Conservation (phyloP, 2,888 invertebrate genomes). For the Geotrupes spiniger region DNA sequence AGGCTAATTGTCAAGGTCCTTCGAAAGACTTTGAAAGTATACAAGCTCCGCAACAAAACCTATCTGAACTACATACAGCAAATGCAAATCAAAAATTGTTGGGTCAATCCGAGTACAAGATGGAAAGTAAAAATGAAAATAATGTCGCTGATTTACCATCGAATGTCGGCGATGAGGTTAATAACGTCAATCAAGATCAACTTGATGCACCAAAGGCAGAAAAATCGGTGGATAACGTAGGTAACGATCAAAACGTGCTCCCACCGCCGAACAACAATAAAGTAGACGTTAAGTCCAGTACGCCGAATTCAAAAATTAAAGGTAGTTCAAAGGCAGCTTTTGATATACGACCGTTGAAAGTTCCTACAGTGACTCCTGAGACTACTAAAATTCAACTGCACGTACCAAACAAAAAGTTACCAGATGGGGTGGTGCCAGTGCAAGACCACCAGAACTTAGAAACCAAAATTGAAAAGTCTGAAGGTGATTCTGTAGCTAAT, state of each 20-base stretch:
- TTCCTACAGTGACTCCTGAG: conserved; percentile 41
- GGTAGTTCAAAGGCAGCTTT: conserved; percentile 35
- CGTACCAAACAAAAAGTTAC: conserved; percentile 28
- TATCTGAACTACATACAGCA: conserved; percentile 9
- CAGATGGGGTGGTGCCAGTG: conserved; percentile 37
- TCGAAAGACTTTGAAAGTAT: conserved; percentile 24
- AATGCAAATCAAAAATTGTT: conserved; percentile 8
- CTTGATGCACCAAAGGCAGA: conserved; percentile 8
- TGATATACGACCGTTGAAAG: conserved; percentile 38
- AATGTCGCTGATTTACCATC: conserved; percentile 26
- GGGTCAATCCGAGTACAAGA: conserved; percentile 11
- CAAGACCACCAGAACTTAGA: conserved; percentile 33
- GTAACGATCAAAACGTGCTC: conserved; percentile 30
- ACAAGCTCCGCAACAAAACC: conserved; percentile 25
- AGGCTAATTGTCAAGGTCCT: conserved; percentile 25
- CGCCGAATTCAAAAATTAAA: conserved; percentile 28
- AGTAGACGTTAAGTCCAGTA: conserved; percentile 9
- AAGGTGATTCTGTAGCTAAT: conserved; percentile 23
- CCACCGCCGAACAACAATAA: conserved; percentile 29
- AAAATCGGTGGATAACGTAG: conserved; percentile 9
- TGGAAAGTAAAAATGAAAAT: conserved; percentile 13
- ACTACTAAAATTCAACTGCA: conserved; percentile 29
- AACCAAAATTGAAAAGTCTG: conserved; percentile 37
- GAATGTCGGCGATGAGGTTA: conserved; percentile 14
- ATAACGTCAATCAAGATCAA: conserved; percentile 6